Conservation (phyloP, 2,113 vertebrate genomes). For the Euleptes europaea region DNA sequence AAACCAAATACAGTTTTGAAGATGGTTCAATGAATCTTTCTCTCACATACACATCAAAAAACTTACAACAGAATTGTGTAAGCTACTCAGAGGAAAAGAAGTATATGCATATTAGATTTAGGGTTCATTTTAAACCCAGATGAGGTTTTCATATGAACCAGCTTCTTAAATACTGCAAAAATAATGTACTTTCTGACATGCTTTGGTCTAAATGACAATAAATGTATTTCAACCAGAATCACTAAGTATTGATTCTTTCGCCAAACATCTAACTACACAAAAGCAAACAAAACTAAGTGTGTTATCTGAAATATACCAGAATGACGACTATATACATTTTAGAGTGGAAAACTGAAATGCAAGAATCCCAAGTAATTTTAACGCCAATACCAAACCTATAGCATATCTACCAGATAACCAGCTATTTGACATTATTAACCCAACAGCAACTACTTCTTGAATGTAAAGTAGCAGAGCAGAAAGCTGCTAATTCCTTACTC, state of each 20-base stretch:
- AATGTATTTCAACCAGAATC: not conserved
- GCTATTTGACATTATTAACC: not conserved
- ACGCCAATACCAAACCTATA: not conserved
- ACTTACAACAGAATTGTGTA: not conserved
- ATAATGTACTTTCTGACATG: not conserved
- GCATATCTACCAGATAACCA: not conserved
- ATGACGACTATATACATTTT: not conserved
- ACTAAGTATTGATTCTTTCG: not conserved
- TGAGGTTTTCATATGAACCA: not conserved
- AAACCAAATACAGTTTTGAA: not conserved
- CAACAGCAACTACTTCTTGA: not conserved
- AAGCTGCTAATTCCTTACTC: not conserved
- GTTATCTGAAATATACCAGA: not conserved
- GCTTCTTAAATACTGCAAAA: not conserved
- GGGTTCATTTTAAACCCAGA: not conserved
- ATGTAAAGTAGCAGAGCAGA: not conserved
- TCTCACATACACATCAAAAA: not conserved
- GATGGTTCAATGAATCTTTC: not conserved
- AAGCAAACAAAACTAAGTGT: not conserved
- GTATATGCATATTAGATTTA: not conserved
- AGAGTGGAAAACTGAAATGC: not conserved
- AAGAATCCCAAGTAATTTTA: not conserved
- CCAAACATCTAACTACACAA: not conserved
- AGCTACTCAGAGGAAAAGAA: not conserved
- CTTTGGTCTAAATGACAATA: not conserved